phyloP scores from a whole-genome alignment of 2,797 vertebrate genomes.

The Lutjanus campechanus region DNA sequence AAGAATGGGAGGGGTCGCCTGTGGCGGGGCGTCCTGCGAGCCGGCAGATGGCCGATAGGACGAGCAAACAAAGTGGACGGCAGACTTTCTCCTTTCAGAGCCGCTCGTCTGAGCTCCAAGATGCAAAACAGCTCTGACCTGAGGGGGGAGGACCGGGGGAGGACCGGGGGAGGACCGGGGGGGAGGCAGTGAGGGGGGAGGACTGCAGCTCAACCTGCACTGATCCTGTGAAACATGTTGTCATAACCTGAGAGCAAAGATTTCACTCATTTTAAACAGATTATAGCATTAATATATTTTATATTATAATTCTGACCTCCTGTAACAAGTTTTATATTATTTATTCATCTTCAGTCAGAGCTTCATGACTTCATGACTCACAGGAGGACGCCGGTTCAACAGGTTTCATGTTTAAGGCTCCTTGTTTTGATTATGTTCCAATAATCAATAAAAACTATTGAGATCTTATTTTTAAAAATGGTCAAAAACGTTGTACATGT shows the following conservation, averaged over 20 bases:
- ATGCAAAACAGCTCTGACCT: slow-evolving; percentile 19
- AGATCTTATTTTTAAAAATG: no score
- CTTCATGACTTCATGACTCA: background rate
- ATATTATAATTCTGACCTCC: no score
- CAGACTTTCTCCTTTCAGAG: slow-evolving; percentile 53
- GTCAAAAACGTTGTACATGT: background rate
- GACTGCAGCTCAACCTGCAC: background rate
- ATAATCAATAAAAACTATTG: background rate
- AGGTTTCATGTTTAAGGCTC: background rate
- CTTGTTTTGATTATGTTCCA: background rate
- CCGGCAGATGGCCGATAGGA: slow-evolving; percentile 80
- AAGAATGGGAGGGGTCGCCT: slow-evolving; percentile 63
- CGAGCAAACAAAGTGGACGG: slow-evolving; percentile 62
- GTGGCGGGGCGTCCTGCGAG: slow-evolving; percentile 52
- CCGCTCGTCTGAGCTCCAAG: slow-evolving; percentile 17
- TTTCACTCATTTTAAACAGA: background rate
- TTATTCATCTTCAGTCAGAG: background rate
- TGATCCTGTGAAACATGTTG: background rate
- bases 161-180: background rate
- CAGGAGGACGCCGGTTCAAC: background rate
- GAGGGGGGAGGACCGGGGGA: no score
- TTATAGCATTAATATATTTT: no score
- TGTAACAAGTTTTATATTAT: no score
- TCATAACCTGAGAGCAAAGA: background rate
- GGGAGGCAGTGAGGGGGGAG: background rate